These are phyloP conservation scores for Paraescarpia echinospica DNA, from an alignment of 1,140 invertebrate species.

Conservation along the genomic window DNA sequence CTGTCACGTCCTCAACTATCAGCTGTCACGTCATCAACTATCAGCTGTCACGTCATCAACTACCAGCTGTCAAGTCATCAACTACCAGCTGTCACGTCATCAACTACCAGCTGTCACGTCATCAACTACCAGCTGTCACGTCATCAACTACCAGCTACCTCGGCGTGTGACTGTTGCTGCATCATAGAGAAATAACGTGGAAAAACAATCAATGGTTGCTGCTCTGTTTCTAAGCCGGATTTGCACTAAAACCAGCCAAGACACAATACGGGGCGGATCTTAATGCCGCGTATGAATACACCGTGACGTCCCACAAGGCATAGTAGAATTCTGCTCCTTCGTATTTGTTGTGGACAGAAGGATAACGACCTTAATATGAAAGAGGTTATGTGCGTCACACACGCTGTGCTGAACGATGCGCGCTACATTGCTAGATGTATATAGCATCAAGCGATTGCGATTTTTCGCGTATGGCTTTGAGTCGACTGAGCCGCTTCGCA, in stretches of 20 bases:
- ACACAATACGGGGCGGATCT: neutral
- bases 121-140: no score
- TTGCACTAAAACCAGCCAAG: neutral
- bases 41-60: no score
- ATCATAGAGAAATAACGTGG: neutral
- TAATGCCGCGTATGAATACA: neutral
- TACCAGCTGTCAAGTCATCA: no score
- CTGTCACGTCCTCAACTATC: no score
- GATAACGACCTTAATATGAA: neutral
- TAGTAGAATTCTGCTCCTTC: neutral
- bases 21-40: no score
- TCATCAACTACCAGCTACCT: neutral
- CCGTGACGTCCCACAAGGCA: neutral
- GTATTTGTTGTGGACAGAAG: neutral
- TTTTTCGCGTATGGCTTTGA: conserved; percentile 25
- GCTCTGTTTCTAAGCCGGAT: neutral
- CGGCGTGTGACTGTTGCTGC: neutral
- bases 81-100: no score
- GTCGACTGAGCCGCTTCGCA: conserved; percentile 14
- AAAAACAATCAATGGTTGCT: neutral
- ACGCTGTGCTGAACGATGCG: neutral
- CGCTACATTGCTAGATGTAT: neutral
- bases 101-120: no score
- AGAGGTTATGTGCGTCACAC: neutral
- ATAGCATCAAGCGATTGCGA: conserved; percentile 13